A percentile compares a stretch with the other conserved stretches of the same genome.
These are phyloP conservation scores for Vombatus ursinus DNA, from an alignment of 2,113 vertebrate species.

Conservation along the genomic window DNA sequence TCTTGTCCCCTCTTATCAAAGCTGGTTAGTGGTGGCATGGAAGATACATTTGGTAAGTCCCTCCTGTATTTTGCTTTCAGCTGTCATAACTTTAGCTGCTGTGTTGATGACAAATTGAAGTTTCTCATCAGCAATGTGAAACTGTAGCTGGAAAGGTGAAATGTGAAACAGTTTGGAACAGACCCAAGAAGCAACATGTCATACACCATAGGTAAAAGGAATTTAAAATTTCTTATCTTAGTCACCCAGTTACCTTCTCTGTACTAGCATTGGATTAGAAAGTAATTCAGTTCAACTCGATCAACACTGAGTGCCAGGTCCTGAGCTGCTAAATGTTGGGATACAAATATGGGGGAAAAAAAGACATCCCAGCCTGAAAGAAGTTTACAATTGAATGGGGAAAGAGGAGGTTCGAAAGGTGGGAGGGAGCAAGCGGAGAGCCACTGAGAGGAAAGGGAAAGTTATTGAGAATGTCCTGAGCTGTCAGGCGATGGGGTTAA, in stretches of 20 bases:
- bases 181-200: background rate
- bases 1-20: constrained; percentile 4
- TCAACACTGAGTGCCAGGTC: background rate
- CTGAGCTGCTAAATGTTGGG: background rate
- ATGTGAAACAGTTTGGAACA: background rate
- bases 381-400: background rate
- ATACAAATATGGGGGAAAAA: background rate
- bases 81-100: constrained; percentile 1
- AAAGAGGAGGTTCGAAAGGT: background rate
- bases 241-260: background rate
- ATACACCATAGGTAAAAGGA: constrained; percentile 23
- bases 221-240: constrained; percentile 7
- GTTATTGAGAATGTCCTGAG: background rate
- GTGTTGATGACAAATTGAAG: constrained; percentile 12
- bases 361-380: background rate
- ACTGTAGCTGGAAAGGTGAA: background rate
- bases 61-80: constrained; percentile 36
- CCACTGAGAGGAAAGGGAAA: background rate
- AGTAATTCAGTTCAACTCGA: background rate
- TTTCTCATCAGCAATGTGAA: constrained; percentile 11
- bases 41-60: constrained; percentile 75
- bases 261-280: background rate
- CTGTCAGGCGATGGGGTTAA: too few relatives aligned
- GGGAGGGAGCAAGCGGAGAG: background rate
- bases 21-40: constrained; percentile 71